phyloP scores from a whole-genome alignment of 2,797 vertebrate genomes.

The Danio tinwini region DNA sequence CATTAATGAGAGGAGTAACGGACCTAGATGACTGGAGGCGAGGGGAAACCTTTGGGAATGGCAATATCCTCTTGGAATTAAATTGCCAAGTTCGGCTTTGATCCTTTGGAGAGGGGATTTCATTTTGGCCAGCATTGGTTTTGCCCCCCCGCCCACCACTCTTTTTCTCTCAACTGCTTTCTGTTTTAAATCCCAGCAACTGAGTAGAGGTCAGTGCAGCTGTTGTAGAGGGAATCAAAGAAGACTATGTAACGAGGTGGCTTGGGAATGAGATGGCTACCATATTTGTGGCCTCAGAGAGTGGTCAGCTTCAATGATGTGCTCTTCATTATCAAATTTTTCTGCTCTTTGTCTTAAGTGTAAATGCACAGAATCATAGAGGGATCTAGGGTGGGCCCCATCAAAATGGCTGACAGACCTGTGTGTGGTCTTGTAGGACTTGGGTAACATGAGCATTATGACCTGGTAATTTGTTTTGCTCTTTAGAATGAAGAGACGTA shows the following conservation, averaged over 20 bases:
- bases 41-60: slow-evolving; percentile 53
- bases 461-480: too few relatives aligned
- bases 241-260: neutral
- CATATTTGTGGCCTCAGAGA: slow-evolving; percentile 26
- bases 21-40: slow-evolving; percentile 32
- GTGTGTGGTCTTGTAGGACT: slow-evolving; percentile 38
- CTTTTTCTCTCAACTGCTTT: neutral
- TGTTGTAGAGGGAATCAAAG: slow-evolving; percentile 1
- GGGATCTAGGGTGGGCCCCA: neutral
- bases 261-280: neutral
- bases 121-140: slow-evolving; percentile 35
- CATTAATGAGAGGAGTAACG: slow-evolving; percentile 11
- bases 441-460: slow-evolving; percentile 28
- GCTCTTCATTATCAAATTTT: neutral
- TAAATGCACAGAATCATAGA: slow-evolving; percentile 19
- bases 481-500: too few relatives aligned
- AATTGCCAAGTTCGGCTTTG: slow-evolving; percentile 51
- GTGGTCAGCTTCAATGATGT: slow-evolving; percentile 17
- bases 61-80: slow-evolving; percentile 58
- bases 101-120: slow-evolving; percentile 49
- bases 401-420: slow-evolving; percentile 18
- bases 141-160: slow-evolving; percentile 18
- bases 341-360: slow-evolving; percentile 11
- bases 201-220: slow-evolving; percentile 10
- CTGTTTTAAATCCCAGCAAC: slow-evolving; percentile 14